Percentiles rank a stretch among this genome's conserved stretches.
phyloP scores from a whole-genome alignment of 2,888 invertebrate genomes.

The Phytoseiulus persimilis region DNA sequence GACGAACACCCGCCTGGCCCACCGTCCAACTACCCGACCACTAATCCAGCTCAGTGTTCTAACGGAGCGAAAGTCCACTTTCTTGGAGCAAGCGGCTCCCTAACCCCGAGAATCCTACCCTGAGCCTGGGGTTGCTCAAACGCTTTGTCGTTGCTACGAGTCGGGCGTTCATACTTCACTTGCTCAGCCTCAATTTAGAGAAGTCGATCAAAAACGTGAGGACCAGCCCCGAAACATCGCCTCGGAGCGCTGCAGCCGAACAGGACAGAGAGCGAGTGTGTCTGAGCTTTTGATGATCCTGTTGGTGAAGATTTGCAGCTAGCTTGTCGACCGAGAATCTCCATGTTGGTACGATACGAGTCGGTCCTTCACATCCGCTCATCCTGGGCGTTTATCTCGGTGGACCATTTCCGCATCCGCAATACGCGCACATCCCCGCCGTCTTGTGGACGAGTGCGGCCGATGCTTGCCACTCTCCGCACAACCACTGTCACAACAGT shows the following conservation, averaged over 20 bases:
- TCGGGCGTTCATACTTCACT: background rate
- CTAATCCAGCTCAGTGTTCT: background rate
- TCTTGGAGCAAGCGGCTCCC: background rate
- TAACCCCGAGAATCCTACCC: background rate
- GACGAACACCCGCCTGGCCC: background rate
- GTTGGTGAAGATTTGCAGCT: background rate
- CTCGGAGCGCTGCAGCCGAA: too few species aligned
- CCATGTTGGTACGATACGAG: background rate
- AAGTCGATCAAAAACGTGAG: too few species aligned
- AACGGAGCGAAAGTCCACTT: background rate
- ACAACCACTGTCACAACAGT: background rate
- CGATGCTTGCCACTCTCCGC: background rate
- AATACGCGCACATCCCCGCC: background rate
- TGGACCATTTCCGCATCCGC: slow-evolving; percentile 36
- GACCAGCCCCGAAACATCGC: too few species aligned
- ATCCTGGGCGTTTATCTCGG: slow-evolving; percentile 8
- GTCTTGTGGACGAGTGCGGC: background rate
- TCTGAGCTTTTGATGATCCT: too few species aligned
- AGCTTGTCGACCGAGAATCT: background rate
- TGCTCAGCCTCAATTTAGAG: too few species aligned
- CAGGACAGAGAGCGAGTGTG: too few species aligned
- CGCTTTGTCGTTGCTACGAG: background rate
- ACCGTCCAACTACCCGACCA: background rate
- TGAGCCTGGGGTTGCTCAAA: background rate
- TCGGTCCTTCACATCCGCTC: background rate